These are phyloP conservation scores for Helicoverpa assulta DNA, from an alignment of 2,888 invertebrate species.

Conservation along the genomic window DNA sequence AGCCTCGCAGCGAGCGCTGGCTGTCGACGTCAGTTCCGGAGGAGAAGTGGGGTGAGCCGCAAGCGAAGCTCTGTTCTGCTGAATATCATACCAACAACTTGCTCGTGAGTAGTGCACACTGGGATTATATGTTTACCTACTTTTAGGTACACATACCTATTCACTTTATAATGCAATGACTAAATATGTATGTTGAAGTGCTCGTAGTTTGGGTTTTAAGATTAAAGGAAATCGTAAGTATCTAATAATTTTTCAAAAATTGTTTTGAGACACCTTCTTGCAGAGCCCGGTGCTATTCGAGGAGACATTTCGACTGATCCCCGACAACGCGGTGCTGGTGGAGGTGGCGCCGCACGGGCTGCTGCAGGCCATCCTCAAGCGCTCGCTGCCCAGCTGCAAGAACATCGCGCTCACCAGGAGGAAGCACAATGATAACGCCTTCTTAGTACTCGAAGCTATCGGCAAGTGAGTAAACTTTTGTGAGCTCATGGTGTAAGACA, in stretches of 20 bases:
- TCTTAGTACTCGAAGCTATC: conserved; percentile 90
- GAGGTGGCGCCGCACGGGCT: conserved; percentile 98
- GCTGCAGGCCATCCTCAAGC: conserved; percentile 95
- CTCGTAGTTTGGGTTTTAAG: not conserved
- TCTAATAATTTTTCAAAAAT: too few relatives aligned
- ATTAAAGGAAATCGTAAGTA: too few relatives aligned
- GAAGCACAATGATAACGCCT: conserved; percentile 91
- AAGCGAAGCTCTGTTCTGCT: conserved; percentile 50
- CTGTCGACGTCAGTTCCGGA: conserved; percentile 94
- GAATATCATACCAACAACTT: conserved; percentile 58
- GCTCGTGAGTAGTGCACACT: conserved; percentile 81
- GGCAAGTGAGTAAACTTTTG: conserved; percentile 89
- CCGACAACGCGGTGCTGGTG: conserved; percentile 94
- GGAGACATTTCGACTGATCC: conserved; percentile 95
- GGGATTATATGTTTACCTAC: not conserved
- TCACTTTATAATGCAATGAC: too few relatives aligned
- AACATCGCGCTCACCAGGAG: conserved; percentile 94
- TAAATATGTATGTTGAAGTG: too few relatives aligned
- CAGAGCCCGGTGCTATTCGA: conserved; percentile 93
- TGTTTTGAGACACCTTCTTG: not conserved
- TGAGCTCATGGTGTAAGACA: not conserved
- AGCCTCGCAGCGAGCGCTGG: conserved; percentile 93
- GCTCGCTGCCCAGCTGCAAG: conserved; percentile 92
- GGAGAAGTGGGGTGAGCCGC: conserved; percentile 62
- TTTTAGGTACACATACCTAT: too few relatives aligned